Evolutionary conservation across 2,113 vertebrate species (phyloP), one percentile per base, ranked within the genome.

Genomic region (Candoia aspera): DNA sequence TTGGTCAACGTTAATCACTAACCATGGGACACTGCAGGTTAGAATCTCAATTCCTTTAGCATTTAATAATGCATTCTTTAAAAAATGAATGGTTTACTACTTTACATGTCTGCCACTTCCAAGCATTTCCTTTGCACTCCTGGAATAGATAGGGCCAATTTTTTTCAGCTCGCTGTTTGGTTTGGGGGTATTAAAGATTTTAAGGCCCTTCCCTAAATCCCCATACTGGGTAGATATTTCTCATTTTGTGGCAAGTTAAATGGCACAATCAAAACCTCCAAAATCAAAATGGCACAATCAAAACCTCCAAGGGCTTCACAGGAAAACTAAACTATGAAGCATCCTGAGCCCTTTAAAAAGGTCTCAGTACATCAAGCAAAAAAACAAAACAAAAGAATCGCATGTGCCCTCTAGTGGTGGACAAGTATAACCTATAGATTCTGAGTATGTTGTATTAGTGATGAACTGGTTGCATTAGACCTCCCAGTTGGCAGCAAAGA

Each of bases 401-500:
- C 17, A 42, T 42, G 6, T 58, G 85, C 96, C 96, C 97, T 73
- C 96, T 97, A 95, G 95, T 55, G 96, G 94, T 87, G 83, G 12
- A 86, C 6, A 19, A 0, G 2, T 0, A 53, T 55, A 88, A 86
- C 15, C 37, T 15, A 11, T 2, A 15, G n/a, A 55, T 15, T 55
- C 46, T 24, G 85, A 33, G 55, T 53, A 46, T 11, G 37, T 23
- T 24, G 21, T 53, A 17, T 23, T 49, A 8, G 1, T 12, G 1
- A 12, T 11, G 49, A 21, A 84, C 2, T 2, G 15, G 49, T 23
- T 84, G 68, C 37, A 33, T 33, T 4, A 84, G 62, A 21, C 26
- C 17, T 33, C 8, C 1, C 12, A 26, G 53, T 53, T 54, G 68
- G 21, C 46, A 53, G 21, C 55, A 54, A 24, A 46, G 54, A 55